Percentiles rank a stretch among this genome's conserved stretches.
Evolutionary conservation across 2,888 invertebrate genomes (phyloP).

Genomic region (Cynaeus angustus): DNA sequence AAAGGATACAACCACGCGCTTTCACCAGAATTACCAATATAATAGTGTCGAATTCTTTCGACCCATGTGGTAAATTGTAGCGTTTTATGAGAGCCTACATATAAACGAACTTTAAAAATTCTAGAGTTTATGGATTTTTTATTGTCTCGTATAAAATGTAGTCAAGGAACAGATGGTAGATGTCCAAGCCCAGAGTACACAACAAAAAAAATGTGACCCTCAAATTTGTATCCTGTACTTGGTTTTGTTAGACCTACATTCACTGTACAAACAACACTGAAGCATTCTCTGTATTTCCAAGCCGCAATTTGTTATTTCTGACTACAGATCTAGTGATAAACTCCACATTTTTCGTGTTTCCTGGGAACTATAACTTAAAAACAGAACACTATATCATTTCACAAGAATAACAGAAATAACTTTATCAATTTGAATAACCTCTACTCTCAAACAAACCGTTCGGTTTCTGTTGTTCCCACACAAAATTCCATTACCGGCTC

Average conservation of each 20-base stretch:
- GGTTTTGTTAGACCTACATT: too few species aligned
- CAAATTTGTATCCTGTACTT: too few species aligned
- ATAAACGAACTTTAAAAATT: background rate
- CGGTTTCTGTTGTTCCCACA: too few species aligned
- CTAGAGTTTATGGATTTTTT: slow-evolving; percentile 3
- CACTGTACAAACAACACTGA: too few species aligned
- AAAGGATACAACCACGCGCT: slow-evolving; percentile 7
- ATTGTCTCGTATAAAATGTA: background rate
- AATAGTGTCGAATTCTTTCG: slow-evolving; percentile 1
- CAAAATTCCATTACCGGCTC: background rate
- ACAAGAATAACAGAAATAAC: too few species aligned
- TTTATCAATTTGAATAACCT: too few species aligned
- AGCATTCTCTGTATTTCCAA: too few species aligned
- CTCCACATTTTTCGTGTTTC: background rate
- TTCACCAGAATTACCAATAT: slow-evolving; percentile 4
- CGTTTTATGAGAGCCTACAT: background rate
- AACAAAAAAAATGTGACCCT: too few species aligned
- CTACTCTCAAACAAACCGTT: too few species aligned
- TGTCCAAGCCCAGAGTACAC: background rate
- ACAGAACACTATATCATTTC: too few species aligned
- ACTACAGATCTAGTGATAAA: too few species aligned
- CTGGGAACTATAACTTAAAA: slow-evolving; percentile 7
- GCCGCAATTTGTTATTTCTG: too few species aligned
- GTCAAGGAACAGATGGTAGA: slow-evolving; percentile 13
- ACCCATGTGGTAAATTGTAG: background rate